phyloP scores from a whole-genome alignment of 2,797 vertebrate genomes.

The Hemibagrus guttatus region DNA sequence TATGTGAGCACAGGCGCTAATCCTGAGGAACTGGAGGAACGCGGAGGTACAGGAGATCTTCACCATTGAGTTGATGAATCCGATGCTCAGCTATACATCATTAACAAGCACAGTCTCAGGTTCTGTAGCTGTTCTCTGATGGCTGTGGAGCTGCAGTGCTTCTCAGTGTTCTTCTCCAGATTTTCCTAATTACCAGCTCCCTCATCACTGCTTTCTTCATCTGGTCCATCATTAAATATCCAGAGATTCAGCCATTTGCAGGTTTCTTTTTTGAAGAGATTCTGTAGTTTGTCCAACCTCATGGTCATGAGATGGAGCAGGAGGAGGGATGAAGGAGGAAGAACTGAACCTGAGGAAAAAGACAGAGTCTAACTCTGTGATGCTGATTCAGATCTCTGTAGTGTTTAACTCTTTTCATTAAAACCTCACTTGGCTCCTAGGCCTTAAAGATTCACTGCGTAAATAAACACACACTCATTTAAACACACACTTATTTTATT shows the following conservation, averaged over 20 bases:
- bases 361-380: neutral
- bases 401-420: neutral
- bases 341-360: conserved; percentile 9
- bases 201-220: neutral
- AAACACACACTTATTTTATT: too few relatives aligned
- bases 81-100: neutral
- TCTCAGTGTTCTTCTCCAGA: conserved; percentile 8
- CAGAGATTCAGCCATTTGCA: neutral
- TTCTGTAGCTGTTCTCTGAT: neutral
- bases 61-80: neutral
- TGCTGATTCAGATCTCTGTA: too few relatives aligned
- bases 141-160: conserved; percentile 40
- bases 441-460: too few relatives aligned
- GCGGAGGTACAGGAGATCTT: neutral
- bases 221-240: neutral
- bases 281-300: neutral
- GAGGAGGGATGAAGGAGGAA: neutral
- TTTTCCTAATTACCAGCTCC: neutral
- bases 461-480: too few relatives aligned
- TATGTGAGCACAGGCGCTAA: neutral
- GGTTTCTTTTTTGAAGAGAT: neutral
- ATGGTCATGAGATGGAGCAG: neutral
- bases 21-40: neutral
- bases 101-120: neutral
- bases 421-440: neutral